A percentile compares a stretch with the other conserved stretches of the same genome.
These are phyloP conservation scores for Pocota personata DNA, from an alignment of 2,888 invertebrate genomes.

Conservation along the genomic window DNA sequence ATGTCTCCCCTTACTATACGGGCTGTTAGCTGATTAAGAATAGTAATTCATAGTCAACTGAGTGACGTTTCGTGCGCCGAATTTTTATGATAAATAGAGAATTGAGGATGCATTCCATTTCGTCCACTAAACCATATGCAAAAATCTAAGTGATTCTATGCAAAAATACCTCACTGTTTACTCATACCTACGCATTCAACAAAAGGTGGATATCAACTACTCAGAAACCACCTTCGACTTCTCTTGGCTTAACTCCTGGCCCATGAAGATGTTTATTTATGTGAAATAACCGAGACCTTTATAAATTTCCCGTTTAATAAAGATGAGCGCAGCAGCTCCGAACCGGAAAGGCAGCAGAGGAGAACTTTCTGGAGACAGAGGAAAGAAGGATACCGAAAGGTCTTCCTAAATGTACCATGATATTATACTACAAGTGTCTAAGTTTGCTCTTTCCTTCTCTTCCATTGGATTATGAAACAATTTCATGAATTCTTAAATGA, in stretches of 20 bases:
- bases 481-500: slow-evolving; percentile 71
- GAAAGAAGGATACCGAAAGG: slow-evolving; percentile 26
- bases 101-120: too few relatives aligned
- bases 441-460: slow-evolving; percentile 32
- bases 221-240: slow-evolving; percentile 35
- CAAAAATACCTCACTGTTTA: background rate
- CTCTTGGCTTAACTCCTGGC: slow-evolving; percentile 37
- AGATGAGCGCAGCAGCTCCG: slow-evolving; percentile 59
- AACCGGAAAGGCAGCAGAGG: background rate
- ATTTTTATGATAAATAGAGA: too few relatives aligned
- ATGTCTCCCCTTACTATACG: too few relatives aligned
- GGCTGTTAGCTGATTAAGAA: too few relatives aligned
- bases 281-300: slow-evolving; percentile 69
- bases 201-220: slow-evolving; percentile 30
- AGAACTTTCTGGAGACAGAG: background rate
- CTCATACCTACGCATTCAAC: background rate
- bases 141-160: background rate
- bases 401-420: slow-evolving; percentile 60
- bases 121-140: too few relatives aligned
- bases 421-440: slow-evolving; percentile 55
- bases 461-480: slow-evolving; percentile 67
- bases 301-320: slow-evolving; percentile 69
- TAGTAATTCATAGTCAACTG: too few relatives aligned
- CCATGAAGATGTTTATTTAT: slow-evolving; percentile 71
- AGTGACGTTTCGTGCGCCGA: too few relatives aligned